Base-by-base conservation (phyloP, 2,888 invertebrate species). In the Trissolcus brochymenae region DNA sequence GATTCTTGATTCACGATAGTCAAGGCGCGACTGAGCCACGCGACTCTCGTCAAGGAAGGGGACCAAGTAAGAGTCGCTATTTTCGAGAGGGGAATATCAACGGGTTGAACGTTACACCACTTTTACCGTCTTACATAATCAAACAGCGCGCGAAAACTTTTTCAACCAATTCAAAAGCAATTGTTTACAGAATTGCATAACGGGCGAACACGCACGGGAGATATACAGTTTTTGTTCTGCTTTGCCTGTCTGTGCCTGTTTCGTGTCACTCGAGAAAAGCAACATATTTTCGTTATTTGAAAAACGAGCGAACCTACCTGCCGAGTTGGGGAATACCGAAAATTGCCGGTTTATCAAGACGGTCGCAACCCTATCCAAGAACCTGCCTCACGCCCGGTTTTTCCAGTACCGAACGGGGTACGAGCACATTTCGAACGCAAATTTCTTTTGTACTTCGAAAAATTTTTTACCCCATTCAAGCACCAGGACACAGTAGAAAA, bases 1-100 rank as follows among this genome's bases (percentile, higher is more conserved):
- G 73, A 66, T 78, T 76, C 81, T 82, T 78, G 66, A 75, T 77
- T 81, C 82, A 81, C 80, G 81, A 83, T 82, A 81, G 77, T 77
- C 76, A 60, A 66, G 19, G 72, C 70, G 76, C 81, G 82, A 82
- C 80, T 80, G 77, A 80, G 79, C 81, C 81, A 79, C 79, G 81
- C 81, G 82, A 79, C 81, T 77, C 62, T 61, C 65, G 65, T 50
- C 53, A 72, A 35, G 67, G 64, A 74, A 77, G 62, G 77, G 75
- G 79, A 17, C 64, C 54, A 61, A n/a, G 56, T 73, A 68, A 72
- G 76, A 49, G 59, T 72, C 46, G 61, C 55, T 29, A 55, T 70
- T 78, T 74, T 56, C 50, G 19, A 49, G 53, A 19, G 59, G 49
- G 62, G 76, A 73, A 66, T 70, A 76, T 70, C 50, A 51, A 51